Evolutionary conservation across 2,888 invertebrate genomes (phyloP), one percentile per base, ranked within the genome.

Genomic region (Tricholauxania praeusta): DNA sequence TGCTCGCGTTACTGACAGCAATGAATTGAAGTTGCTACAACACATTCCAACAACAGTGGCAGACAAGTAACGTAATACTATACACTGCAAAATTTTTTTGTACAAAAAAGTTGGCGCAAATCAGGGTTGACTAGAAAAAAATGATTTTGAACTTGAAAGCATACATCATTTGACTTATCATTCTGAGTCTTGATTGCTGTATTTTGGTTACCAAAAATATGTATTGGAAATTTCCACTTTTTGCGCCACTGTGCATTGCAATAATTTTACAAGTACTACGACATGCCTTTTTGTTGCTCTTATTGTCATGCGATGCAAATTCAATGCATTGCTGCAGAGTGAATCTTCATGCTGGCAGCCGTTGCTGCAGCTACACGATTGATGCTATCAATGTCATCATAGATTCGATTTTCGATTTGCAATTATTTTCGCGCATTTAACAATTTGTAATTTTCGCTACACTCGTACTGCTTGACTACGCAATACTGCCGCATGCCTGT

Each of bases 361-460:
- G 51, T 51, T 64, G 51, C 28, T 17, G 10, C 12, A 12, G 65
- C 65, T 39, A 10, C 39, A 17, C 60, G 69, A 28, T 60, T 60
- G 65, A 53, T 72, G 69, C 66, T 74, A 75, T 75, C 74, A 69
- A 68, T 77, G 77, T 75, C 76, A 72, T 65, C 77, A 73, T 74
- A 77, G 78, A 79, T 79, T 79, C 77, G 76, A 79, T 78, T 78
- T 78, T 77, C 78, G 77, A 76, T 78, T 78, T 75, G 76, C 78
- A 79, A 77, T 79, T 77, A 79, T 78, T 78, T 77, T 76, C 73
- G 72, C 74, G 76, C 76, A 75, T 79, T 73, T 69, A 69, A 75
- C 74, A 76, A 76, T 75, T 74, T 69, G 74, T 71, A 78, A 75
- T 73, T 73, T 68, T 64, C 70, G 62, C n/a, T 32, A n/a, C 49